Evolutionary conservation across 2,888 invertebrate genomes (phyloP), one percentile per base, ranked within the genome.

Genomic region (Plusia festucae): DNA sequence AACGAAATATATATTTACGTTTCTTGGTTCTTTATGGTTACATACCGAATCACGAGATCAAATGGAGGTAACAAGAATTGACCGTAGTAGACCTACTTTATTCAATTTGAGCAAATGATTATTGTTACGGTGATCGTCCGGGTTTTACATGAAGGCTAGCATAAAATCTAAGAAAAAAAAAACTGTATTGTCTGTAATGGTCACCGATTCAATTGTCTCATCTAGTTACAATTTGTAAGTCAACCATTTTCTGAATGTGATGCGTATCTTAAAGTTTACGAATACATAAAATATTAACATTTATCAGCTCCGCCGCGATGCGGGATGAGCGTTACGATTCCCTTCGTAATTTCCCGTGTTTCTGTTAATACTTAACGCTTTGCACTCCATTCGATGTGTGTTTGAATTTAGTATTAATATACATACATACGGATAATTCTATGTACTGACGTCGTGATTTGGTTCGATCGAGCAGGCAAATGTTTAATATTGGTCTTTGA

Each of bases 371-470:
- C 84, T 81, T 80, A 79, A 70, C 78, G 83, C 79, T 83, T 80
- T 82, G 82, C 84, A 83, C 83, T 83, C 84, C 81, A 79, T 79
- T 75, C 82, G 79, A 85, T 85, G 84, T 85, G 83, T 85, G 84
- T 83, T 86, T 85, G 82, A 86, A 84, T 85, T 82, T 74, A 78
- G 81, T 85, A 87, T 86, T 85, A 86, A 84, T 83, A 82, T 83
- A 82, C 40, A n/a, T 40, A 40, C 75, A 80, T 71, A 75, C 60
- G 76, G 82, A 79, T 81, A 75, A 73, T 71, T 79, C 78, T 76
- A 67, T 74, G 75, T 74, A 71, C 65, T 64, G 58, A 34, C 56
- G 65, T 52, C 67, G 65, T 56, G 57, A 32, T 32, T 4, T 51
- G 1, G 32, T 61, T 68, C 55, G 30, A 59, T 53, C 44, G 13